Conservation (phyloP, 2,113 vertebrate species). For the Lagopus leucura region DNA sequence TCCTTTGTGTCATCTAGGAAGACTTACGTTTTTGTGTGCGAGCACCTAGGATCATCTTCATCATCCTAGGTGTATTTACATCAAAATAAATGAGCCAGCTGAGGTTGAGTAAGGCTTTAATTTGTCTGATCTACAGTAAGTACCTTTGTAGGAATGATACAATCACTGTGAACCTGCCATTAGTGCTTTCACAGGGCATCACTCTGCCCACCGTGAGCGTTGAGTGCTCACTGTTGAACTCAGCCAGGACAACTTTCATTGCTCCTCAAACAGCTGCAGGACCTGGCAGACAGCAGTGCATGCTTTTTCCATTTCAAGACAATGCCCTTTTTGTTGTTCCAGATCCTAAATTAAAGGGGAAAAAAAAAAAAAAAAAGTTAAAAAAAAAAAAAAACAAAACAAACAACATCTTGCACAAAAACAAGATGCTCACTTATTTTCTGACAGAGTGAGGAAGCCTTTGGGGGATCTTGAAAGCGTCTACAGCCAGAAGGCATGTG, state of each 20-base stretch:
- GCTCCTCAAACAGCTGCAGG: background rate
- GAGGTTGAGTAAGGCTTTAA: background rate
- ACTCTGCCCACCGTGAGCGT: background rate
- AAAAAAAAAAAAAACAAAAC: background rate
- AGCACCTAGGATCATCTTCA: background rate
- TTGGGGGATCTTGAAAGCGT: constrained; percentile 59
- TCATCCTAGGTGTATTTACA: background rate
- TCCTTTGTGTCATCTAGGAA: background rate
- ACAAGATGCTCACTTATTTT: constrained; percentile 27
- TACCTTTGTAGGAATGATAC: background rate
- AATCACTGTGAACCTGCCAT: background rate
- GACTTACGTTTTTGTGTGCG: background rate
- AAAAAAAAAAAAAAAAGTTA: background rate
- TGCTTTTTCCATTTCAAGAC: background rate
- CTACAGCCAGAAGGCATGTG: constrained; percentile 34
- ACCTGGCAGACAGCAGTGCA: background rate
- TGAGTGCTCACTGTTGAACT: background rate
- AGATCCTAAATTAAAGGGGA: background rate
- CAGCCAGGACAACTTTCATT: background rate
- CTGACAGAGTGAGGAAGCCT: constrained; percentile 30
- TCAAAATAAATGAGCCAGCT: background rate
- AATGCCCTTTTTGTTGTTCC: background rate
- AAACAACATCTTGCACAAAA: background rate
- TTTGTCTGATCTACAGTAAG: rapidly evolving
- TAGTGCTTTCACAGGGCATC: background rate